A percentile compares a stretch with the other conserved stretches of the same genome.
These are phyloP conservation scores for Thysanoteuthis rhombus DNA, from an alignment of 2,888 invertebrate species.

Conservation along the genomic window DNA sequence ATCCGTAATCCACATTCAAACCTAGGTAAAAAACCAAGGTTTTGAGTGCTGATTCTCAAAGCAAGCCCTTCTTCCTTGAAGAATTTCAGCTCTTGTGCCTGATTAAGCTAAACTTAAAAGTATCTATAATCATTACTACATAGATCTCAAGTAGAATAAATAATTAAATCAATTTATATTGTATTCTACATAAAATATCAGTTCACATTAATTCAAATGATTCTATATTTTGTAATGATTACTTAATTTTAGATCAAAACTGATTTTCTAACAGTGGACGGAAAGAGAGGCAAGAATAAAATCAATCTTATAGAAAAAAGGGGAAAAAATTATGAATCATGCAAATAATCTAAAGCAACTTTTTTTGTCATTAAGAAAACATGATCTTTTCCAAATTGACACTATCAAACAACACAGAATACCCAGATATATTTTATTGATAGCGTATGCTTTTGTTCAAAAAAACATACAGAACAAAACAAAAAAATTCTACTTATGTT, in stretches of 20 bases:
- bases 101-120: not conserved
- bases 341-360: not conserved
- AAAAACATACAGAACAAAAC: too few relatives aligned
- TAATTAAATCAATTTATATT: not conserved
- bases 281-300: not conserved
- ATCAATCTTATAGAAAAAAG: not conserved
- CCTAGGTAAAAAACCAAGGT: not conserved
- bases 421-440: too few relatives aligned
- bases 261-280: not conserved
- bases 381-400: too few relatives aligned
- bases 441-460: too few relatives aligned
- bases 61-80: not conserved
- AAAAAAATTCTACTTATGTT: too few relatives aligned
- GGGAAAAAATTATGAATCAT: not conserved
- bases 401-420: too few relatives aligned
- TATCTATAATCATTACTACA: not conserved
- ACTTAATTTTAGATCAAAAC: not conserved
- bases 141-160: not conserved
- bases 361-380: too few relatives aligned
- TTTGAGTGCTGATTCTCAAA: too few relatives aligned
- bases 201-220: not conserved
- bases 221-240: not conserved
- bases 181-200: not conserved
- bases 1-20: not conserved
- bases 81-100: not conserved